A percentile compares a stretch with the other conserved stretches of the same genome.
Conservation (phyloP, 2,113 vertebrate genomes). For the Rutilus rutilus region DNA sequence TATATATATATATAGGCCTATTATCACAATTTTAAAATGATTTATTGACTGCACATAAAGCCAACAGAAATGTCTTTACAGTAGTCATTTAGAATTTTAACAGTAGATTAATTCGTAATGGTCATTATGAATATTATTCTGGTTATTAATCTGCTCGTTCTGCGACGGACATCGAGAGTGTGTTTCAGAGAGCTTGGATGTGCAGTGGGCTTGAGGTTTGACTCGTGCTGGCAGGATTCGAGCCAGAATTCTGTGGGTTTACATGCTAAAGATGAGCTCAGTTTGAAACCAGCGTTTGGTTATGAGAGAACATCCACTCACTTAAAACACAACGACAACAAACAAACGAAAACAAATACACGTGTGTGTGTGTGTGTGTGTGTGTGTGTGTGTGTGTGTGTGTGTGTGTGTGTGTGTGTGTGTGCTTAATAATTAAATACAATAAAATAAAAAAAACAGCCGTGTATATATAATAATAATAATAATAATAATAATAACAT, state of each 20-base stretch:
- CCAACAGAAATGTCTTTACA: neutral
- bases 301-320: neutral
- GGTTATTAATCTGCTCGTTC: neutral
- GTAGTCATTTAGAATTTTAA: neutral
- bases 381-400: too few species aligned
- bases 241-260: slow-evolving; percentile 7
- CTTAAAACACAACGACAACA: neutral
- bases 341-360: neutral
- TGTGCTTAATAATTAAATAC: neutral
- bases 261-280: neutral
- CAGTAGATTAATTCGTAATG: neutral
- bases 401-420: too few species aligned
- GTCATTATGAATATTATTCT: neutral
- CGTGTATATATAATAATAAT: neutral
- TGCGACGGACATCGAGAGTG: neutral
- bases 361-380: too few species aligned
- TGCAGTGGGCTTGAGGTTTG: slow-evolving; percentile 11
- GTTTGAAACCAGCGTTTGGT: slow-evolving; percentile 23
- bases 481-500: neutral
- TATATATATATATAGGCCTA: too few species aligned
- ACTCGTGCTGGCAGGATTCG: neutral
- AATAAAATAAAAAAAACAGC: neutral
- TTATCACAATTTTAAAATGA: neutral
- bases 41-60: neutral
- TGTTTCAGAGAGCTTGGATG: neutral